Evolutionary conservation across 2,113 vertebrate species (phyloP).

Genomic region (Eurypyga helias): DNA sequence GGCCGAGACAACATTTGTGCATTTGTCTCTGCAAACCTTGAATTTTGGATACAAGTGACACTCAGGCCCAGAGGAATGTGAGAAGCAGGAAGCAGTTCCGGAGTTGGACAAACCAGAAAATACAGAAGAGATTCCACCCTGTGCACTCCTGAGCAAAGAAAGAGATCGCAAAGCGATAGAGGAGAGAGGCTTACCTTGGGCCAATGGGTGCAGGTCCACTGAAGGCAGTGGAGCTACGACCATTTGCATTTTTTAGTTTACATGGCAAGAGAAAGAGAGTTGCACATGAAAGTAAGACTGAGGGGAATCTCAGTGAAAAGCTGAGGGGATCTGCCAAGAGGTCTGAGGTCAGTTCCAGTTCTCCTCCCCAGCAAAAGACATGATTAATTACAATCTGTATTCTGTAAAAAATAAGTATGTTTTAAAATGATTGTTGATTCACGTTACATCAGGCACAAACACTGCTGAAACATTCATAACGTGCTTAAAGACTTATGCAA

Average conservation of each 20-base stretch:
- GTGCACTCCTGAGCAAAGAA: neutral
- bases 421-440: neutral
- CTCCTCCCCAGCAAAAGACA: neutral
- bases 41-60: neutral
- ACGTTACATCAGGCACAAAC: neutral
- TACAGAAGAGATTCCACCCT: neutral
- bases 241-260: neutral
- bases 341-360: neutral
- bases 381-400: neutral
- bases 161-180: rapidly evolving
- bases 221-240: neutral
- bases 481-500: neutral
- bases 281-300: neutral
- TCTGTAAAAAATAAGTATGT: neutral
- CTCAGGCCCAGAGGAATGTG: neutral
- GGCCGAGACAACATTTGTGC: neutral
- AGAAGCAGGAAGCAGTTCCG: neutral
- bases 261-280: neutral
- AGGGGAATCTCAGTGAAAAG: neutral
- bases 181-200: neutral
- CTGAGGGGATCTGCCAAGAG: neutral
- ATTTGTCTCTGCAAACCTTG: neutral
- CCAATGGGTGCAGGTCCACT: neutral
- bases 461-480: neutral
- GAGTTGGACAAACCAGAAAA: neutral